phyloP scores from a whole-genome alignment of 1,140 invertebrate species.

The Drusus annulatus region DNA sequence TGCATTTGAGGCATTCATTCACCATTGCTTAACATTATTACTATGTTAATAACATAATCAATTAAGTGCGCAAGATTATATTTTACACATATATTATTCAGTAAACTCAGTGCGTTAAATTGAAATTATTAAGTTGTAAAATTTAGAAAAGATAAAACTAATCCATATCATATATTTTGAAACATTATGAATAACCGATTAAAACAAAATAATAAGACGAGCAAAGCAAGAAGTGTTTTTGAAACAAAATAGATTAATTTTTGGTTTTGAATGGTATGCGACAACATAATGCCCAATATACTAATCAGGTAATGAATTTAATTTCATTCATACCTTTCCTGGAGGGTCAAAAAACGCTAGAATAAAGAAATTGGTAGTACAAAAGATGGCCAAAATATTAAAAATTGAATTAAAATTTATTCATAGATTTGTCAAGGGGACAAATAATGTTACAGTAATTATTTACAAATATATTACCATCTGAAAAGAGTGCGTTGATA shows the following conservation, averaged over 20 bases:
- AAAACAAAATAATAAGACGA: slow-evolving; percentile 39
- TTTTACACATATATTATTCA: background rate
- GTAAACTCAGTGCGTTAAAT: background rate
- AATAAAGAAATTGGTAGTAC: background rate
- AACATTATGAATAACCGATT: slow-evolving; percentile 8
- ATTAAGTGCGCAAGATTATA: background rate
- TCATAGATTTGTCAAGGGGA: slow-evolving; percentile 6
- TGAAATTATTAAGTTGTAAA: too few relatives aligned
- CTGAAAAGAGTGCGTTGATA: too few relatives aligned
- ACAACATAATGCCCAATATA: slow-evolving; percentile 58
- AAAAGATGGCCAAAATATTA: slow-evolving; percentile 17
- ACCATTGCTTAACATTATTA: background rate
- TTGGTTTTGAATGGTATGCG: slow-evolving; percentile 57
- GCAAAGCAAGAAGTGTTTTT: slow-evolving; percentile 38
- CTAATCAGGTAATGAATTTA: slow-evolving; percentile 36
- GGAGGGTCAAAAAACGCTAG: background rate
- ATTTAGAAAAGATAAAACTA: background rate
- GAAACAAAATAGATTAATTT: slow-evolving; percentile 49
- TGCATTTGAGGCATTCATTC: background rate
- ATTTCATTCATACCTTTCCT: background rate
- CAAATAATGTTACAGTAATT: slow-evolving; percentile 19
- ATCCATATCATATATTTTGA: background rate
- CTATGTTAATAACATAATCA: background rate
- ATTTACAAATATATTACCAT: slow-evolving; percentile 37
- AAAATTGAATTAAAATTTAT: background rate